Conservation (phyloP, 1,140 invertebrate genomes). For the Idris sp. region DNA sequence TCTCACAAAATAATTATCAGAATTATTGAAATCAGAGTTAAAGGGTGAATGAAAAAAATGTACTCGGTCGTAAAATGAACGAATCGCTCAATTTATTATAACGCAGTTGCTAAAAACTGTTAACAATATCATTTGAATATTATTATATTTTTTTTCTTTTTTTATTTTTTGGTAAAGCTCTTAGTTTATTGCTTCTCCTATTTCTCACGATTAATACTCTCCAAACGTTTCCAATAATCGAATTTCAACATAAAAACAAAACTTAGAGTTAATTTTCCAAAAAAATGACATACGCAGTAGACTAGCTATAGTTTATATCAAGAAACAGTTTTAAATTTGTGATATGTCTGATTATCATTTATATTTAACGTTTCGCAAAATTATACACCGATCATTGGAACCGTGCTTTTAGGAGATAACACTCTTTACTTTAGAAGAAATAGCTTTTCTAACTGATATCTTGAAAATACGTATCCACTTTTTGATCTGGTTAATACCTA, state of each 20-base stretch:
- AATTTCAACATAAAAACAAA: background rate
- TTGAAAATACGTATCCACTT: conserved; percentile 52
- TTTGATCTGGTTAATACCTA: conserved; percentile 38
- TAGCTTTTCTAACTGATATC: conserved; percentile 45
- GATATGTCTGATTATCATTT: conserved; percentile 26
- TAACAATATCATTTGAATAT: conserved; percentile 69
- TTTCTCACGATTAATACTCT: conserved; percentile 43
- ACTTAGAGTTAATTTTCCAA: too few relatives aligned
- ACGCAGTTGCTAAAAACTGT: conserved; percentile 68
- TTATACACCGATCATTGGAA: conserved; percentile 40
- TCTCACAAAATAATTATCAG: too few relatives aligned
- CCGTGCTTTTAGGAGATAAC: conserved; percentile 29
- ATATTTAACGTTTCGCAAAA: background rate
- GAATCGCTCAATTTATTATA: conserved; percentile 65
- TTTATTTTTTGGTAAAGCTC: conserved; percentile 69
- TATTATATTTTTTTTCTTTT: conserved; percentile 56
- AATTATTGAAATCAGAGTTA: too few relatives aligned
- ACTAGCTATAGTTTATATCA: too few relatives aligned
- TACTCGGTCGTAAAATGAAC: conserved; percentile 57
- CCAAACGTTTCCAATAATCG: conserved; percentile 44
- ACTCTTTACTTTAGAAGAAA: conserved; percentile 42
- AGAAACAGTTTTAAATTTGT: background rate
- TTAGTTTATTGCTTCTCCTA: conserved; percentile 74
- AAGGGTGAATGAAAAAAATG: too few relatives aligned
- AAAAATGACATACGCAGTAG: too few relatives aligned